Percentiles rank a stretch among this genome's conserved stretches.
Conservation (phyloP, 2,797 vertebrate genomes). For the Rallus crepitans region DNA sequence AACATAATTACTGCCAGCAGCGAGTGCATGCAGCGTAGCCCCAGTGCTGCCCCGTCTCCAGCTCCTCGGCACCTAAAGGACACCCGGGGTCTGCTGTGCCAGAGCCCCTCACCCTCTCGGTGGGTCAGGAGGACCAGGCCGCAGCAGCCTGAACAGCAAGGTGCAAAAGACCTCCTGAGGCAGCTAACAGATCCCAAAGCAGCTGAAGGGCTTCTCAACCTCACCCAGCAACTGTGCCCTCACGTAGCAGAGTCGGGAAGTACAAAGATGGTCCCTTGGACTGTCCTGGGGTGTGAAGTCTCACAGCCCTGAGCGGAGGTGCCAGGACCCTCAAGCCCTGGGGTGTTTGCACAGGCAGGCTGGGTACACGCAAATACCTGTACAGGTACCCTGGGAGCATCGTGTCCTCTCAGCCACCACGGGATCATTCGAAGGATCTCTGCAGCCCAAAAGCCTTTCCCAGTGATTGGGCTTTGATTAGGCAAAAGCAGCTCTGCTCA, state of each 20-base stretch:
- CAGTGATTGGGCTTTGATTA: background rate
- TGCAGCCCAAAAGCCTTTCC: slow-evolving; percentile 1
- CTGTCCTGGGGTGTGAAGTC: background rate
- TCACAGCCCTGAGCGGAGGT: background rate
- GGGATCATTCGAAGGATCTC: background rate
- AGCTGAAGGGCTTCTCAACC: background rate
- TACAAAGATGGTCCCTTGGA: background rate
- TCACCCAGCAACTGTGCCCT: background rate
- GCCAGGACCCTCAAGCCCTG: background rate
- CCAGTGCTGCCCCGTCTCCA: background rate
- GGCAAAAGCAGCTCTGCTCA: background rate
- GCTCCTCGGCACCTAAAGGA: background rate
- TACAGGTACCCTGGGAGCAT: fast-evolving
- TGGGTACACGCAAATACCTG: background rate
- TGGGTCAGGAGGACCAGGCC: background rate
- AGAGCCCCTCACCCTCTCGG: background rate
- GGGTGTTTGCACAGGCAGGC: background rate
- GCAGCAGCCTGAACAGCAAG: background rate
- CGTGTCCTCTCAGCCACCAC: fast-evolving
- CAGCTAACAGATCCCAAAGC: background rate
- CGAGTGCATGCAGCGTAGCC: background rate
- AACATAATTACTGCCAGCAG: background rate
- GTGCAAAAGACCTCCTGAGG: background rate
- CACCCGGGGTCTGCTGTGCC: background rate
- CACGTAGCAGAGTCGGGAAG: background rate